Evolutionary conservation across 1,140 invertebrate genomes (phyloP).

Genomic region (Musca vetustissima): DNA sequence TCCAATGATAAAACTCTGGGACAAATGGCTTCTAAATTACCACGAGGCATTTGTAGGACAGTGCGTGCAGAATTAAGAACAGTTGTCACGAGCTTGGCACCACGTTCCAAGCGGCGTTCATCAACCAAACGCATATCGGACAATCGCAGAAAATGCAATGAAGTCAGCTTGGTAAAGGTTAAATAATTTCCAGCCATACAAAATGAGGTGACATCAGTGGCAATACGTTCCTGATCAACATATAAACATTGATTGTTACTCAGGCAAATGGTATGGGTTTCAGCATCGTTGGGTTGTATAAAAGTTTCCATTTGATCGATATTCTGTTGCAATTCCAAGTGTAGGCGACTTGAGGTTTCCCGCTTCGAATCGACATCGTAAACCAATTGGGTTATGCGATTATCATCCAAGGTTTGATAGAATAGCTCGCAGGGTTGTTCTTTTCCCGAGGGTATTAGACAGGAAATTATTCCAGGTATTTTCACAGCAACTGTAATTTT

Average conservation of each 20-base stretch:
- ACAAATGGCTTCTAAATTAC: conserved; percentile 87
- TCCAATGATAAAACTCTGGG: conserved; percentile 78
- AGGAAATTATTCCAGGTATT: background rate
- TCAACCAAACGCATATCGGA: conserved; percentile 45
- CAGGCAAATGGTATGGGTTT: background rate
- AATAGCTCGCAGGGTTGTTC: conserved; percentile 4
- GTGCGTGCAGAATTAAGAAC: conserved; percentile 70
- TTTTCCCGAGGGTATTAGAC: background rate
- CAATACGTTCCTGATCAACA: conserved; percentile 64
- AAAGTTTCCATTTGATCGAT: conserved; percentile 13
- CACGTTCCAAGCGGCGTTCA: conserved; percentile 75
- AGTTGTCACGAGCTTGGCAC: conserved; percentile 71
- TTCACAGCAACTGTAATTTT: background rate
- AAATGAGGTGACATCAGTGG: conserved; percentile 75
- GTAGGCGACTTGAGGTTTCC: background rate
- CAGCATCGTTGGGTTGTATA: background rate
- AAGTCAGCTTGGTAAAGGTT: conserved; percentile 72
- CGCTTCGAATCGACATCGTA: background rate
- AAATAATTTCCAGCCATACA: conserved; percentile 68
- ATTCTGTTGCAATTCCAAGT: background rate
- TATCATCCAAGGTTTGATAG: background rate
- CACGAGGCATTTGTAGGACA: conserved; percentile 87
- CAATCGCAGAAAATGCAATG: conserved; percentile 40
- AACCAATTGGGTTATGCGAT: background rate
- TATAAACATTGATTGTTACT: conserved; percentile 65